Evolutionary conservation across 2,888 invertebrate species (phyloP).

Genomic region (Mythimna loreyi): DNA sequence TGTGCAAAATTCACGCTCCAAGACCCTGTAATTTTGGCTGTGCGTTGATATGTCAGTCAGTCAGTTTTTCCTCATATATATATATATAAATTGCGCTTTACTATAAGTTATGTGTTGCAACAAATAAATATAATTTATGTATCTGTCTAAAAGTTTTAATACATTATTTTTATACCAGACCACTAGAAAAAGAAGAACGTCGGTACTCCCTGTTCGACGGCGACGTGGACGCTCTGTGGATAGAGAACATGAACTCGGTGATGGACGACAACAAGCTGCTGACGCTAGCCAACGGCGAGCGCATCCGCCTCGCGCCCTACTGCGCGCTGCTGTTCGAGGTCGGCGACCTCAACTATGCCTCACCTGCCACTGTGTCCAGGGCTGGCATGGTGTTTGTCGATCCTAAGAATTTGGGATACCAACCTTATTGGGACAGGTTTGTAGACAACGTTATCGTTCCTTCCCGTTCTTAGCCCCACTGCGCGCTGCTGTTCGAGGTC

Average conservation of each 20-base stretch:
- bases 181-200: slow-evolving; percentile 93
- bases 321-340: slow-evolving; percentile 97
- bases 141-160: too few relatives aligned
- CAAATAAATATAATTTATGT: too few relatives aligned
- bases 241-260: slow-evolving; percentile 99
- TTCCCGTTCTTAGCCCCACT: too few relatives aligned
- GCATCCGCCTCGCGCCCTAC: slow-evolving; percentile 95
- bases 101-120: too few relatives aligned
- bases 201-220: slow-evolving; percentile 98
- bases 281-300: slow-evolving; percentile 97
- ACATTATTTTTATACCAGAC: slow-evolving; percentile 81
- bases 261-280: slow-evolving; percentile 98
- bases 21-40: too few relatives aligned
- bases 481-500: slow-evolving; percentile 97
- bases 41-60: too few relatives aligned
- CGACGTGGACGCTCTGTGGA: slow-evolving; percentile 98
- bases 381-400: slow-evolving; percentile 99
- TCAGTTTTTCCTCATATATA: too few relatives aligned
- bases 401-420: slow-evolving; percentile 96
- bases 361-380: slow-evolving; percentile 97
- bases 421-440: slow-evolving; percentile 96
- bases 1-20: too few relatives aligned
- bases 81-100: too few relatives aligned
- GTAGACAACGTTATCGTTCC: too few relatives aligned
- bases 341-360: slow-evolving; percentile 96